A percentile compares a stretch with the other conserved stretches of the same genome.
phyloP scores from a whole-genome alignment of 2,797 vertebrate species.

The Cottoperca gobio region DNA sequence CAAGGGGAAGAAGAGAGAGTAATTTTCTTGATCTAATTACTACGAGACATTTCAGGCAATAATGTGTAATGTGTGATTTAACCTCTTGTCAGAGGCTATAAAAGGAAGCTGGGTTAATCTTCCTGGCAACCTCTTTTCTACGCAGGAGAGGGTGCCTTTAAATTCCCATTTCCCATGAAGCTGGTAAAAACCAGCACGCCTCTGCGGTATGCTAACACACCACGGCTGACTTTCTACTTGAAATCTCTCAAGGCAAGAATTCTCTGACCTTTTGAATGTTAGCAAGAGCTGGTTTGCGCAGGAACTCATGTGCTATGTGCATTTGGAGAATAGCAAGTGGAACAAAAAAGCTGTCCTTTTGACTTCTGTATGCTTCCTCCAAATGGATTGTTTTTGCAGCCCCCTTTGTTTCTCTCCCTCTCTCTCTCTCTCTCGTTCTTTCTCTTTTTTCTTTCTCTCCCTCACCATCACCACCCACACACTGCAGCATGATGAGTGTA shows the following conservation, averaged over 20 bases:
- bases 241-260: constrained; percentile 73
- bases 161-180: constrained; percentile 75
- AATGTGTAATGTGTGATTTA: constrained; percentile 88
- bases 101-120: constrained; percentile 89
- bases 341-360: constrained; percentile 69
- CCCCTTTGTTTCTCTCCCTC: constrained; percentile 46
- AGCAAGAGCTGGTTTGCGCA: constrained; percentile 68
- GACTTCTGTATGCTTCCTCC: constrained; percentile 57
- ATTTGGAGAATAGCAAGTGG: constrained; percentile 66
- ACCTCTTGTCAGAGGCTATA: constrained; percentile 88
- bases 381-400: constrained; percentile 63
- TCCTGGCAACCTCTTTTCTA: constrained; percentile 83
- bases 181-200: constrained; percentile 59
- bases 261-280: constrained; percentile 78
- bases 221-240: constrained; percentile 55
- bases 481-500: constrained; percentile 58
- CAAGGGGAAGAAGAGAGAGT: constrained; percentile 73
- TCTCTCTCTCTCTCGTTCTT: constrained; percentile 19
- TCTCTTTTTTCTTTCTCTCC: constrained; percentile 38
- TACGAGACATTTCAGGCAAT: constrained; percentile 83
- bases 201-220: constrained; percentile 54
- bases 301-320: constrained; percentile 55
- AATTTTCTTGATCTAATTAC: constrained; percentile 90
- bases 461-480: constrained; percentile 64
- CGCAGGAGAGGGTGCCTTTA: constrained; percentile 77